These are phyloP conservation scores for Apostichopus japonicus DNA, from an alignment of 35 echinoderm and acorn worm species.

Conservation along the genomic window DNA sequence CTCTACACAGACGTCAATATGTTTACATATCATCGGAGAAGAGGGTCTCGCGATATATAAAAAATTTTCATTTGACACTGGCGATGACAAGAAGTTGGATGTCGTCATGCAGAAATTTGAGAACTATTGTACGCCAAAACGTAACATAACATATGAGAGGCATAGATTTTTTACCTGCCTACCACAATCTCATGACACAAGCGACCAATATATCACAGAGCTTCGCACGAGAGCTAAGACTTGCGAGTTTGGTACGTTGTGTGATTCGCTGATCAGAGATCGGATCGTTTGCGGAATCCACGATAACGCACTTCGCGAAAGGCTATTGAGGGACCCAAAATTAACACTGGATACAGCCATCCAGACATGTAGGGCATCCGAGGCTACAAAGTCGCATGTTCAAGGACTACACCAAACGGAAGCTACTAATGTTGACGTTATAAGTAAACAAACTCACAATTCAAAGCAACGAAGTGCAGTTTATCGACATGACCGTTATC, in stretches of 20 bases:
- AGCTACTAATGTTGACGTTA: neutral
- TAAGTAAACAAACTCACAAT: neutral
- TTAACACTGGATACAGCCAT: conserved; percentile 48
- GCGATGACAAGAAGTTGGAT: conserved; percentile 23
- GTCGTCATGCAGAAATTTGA: conserved; percentile 53
- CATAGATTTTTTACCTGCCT: conserved; percentile 26
- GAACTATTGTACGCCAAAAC: neutral
- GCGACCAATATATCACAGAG: conserved; percentile 50
- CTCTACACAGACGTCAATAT: conserved; percentile 32
- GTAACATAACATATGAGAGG: conserved; percentile 35
- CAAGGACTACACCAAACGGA: conserved; percentile 1
- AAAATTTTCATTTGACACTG: conserved; percentile 47
- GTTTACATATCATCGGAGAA: conserved; percentile 44
- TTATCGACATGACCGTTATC: neutral
- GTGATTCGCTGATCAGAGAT: neutral
- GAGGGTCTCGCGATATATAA: conserved; percentile 54
- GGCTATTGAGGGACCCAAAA: neutral
- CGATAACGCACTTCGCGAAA: neutral
- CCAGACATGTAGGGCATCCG: conserved; percentile 53
- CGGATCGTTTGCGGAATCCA: conserved; percentile 4
- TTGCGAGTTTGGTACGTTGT: neutral
- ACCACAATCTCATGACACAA: conserved; percentile 4
- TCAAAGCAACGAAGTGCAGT: neutral
- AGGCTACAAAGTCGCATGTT: conserved; percentile 48
- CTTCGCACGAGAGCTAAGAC: neutral